These are phyloP conservation scores for Lathamus discolor DNA, from an alignment of 2,113 vertebrate species.

Conservation along the genomic window DNA sequence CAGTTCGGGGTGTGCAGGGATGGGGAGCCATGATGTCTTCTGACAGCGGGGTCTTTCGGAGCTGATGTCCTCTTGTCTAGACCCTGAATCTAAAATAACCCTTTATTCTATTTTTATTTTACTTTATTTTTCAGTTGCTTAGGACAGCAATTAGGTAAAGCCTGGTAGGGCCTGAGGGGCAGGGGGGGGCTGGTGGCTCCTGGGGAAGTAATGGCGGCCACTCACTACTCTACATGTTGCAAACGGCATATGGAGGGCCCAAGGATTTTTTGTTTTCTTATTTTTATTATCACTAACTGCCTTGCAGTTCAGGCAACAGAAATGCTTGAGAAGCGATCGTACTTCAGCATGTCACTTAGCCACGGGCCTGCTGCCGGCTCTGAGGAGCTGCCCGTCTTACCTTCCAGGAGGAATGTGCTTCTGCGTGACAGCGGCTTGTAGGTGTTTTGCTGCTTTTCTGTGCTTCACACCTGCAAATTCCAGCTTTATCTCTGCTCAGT, in stretches of 20 bases:
- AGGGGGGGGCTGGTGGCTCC: neutral
- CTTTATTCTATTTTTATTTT: neutral
- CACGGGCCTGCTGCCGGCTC: rapidly evolving
- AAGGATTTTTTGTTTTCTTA: neutral
- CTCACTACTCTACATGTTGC: rapidly evolving
- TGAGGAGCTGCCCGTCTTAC: neutral
- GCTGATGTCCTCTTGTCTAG: rapidly evolving
- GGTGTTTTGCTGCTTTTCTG: neutral
- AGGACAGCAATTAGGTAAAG: neutral
- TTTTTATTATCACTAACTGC: neutral
- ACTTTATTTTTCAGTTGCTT: neutral
- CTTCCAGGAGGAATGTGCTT: neutral
- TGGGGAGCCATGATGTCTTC: neutral
- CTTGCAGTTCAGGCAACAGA: neutral
- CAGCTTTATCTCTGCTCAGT: neutral
- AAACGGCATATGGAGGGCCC: rapidly evolving
- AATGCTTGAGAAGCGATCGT: neutral
- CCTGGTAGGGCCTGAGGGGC: neutral
- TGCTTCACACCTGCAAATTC: neutral
- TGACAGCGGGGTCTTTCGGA: neutral
- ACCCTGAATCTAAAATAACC: neutral
- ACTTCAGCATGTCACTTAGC: rapidly evolving
- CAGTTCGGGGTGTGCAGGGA: too few relatives aligned
- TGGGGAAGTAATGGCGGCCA: neutral
- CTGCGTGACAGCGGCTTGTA: rapidly evolving